These are phyloP conservation scores for Psilanteris sp. DNA, from an alignment of 1,140 invertebrate genomes.

Conservation along the genomic window DNA sequence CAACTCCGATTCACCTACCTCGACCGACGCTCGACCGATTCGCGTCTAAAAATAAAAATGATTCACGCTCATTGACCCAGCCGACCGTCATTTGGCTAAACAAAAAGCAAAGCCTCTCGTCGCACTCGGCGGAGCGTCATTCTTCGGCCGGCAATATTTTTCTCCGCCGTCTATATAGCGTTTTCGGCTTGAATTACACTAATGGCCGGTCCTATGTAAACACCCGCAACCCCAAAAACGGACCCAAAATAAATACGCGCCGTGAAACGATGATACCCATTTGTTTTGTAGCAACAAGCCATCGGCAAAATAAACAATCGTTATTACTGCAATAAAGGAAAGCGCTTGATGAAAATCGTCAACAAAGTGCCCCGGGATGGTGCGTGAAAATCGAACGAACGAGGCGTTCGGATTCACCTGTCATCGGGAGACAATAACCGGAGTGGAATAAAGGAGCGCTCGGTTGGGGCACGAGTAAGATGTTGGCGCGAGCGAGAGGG, in stretches of 20 bases:
- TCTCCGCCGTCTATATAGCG: slow-evolving; percentile 9
- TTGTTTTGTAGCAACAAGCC: slow-evolving; percentile 36
- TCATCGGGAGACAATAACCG: slow-evolving; percentile 2
- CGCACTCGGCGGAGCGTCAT: too few relatives aligned
- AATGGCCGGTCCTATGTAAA: slow-evolving; percentile 39
- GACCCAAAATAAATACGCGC: background rate
- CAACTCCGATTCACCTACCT: too few relatives aligned
- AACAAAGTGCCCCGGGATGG: background rate
- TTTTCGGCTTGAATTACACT: slow-evolving; percentile 15
- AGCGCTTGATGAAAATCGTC: background rate
- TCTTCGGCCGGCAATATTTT: too few relatives aligned
- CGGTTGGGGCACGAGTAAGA: slow-evolving; percentile 15
- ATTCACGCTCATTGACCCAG: too few relatives aligned
- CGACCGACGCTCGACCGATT: too few relatives aligned
- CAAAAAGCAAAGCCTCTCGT: too few relatives aligned
- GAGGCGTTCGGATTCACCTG: slow-evolving; percentile 23
- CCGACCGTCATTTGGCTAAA: too few relatives aligned
- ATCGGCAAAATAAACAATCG: slow-evolving; percentile 29
- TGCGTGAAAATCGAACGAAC: slow-evolving; percentile 8
- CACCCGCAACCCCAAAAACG: slow-evolving; percentile 11
- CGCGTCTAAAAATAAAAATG: too few relatives aligned
- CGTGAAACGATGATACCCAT: slow-evolving; percentile 28
- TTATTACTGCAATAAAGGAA: slow-evolving; percentile 12
- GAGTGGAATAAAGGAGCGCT: background rate
- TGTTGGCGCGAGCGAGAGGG: slow-evolving; percentile 7